Conservation (phyloP, 2,113 vertebrate species). For the Nothoprocta perdicaria region DNA sequence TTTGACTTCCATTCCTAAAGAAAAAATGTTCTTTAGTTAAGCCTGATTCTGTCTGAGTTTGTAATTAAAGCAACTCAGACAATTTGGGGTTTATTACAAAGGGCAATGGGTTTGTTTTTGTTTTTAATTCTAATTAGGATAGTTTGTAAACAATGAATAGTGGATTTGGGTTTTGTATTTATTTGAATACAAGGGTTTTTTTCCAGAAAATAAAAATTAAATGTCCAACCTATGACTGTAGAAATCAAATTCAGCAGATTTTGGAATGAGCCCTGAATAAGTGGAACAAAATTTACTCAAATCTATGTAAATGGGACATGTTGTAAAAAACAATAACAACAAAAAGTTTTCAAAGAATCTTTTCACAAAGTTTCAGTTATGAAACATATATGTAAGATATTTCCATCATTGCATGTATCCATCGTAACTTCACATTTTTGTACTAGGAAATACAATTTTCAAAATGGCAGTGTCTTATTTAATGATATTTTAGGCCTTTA, state of each 20-base stretch:
- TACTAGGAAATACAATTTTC: conserved; percentile 3
- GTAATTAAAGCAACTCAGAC: not conserved
- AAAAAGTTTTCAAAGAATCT: not conserved
- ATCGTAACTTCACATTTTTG: not conserved
- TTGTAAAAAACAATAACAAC: not conserved
- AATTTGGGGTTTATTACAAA: not conserved
- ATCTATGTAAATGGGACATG: not conserved
- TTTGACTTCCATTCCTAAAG: conserved; percentile 12
- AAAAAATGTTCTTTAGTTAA: not conserved
- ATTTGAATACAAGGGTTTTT: not conserved
- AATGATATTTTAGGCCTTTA: not conserved
- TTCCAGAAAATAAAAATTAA: not conserved
- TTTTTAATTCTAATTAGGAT: not conserved
- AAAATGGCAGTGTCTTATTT: not conserved
- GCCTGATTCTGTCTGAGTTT: not conserved
- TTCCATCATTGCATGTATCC: not conserved
- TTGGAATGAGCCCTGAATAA: not conserved
- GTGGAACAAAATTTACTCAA: not conserved
- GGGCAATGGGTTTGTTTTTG: not conserved
- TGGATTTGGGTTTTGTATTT: not conserved
- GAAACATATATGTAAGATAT: not conserved
- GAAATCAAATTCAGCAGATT: not conserved
- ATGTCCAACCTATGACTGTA: not conserved
- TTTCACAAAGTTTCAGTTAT: not conserved
- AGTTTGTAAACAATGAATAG: not conserved